phyloP scores from a whole-genome alignment of 2,113 vertebrate species.

The Rattus norvegicus region GRCr8 NC_086027.1:65701501-65702000 shows the following conservation, averaged over 20 bases:
- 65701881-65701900: background rate
- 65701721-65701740: background rate
- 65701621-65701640: slow-evolving; percentile 73
- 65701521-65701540: slow-evolving; percentile 80
- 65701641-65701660: slow-evolving; percentile 28
- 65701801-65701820: background rate
- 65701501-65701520: slow-evolving; percentile 82
- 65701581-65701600: slow-evolving; percentile 75
- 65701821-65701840: background rate
- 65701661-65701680: slow-evolving; percentile 14
- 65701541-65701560: slow-evolving; percentile 67
- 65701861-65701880: background rate
- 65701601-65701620: slow-evolving; percentile 72
- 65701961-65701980: background rate
- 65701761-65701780: background rate
- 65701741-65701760: background rate
- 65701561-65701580: slow-evolving; percentile 69
- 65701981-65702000: background rate
- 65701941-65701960: background rate
- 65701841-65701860: no score
- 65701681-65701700: slow-evolving; percentile 10
- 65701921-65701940: background rate
- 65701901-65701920: background rate
- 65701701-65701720: background rate
- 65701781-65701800: background rate